Evolutionary conservation across 2,888 invertebrate species (phyloP).

Genomic region (Morinoia aosen): DNA sequence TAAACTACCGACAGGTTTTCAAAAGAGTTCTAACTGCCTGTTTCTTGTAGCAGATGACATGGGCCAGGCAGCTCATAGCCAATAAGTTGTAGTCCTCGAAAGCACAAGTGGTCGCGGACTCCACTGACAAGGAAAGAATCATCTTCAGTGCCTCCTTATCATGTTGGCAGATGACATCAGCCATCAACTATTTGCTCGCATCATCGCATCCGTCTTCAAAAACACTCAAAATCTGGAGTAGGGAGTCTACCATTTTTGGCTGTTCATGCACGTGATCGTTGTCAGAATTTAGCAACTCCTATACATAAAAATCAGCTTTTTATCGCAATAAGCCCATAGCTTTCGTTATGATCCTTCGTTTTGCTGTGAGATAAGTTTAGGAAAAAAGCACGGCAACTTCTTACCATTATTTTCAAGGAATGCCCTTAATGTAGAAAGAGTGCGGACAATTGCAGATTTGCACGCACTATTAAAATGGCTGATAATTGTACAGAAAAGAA

Average conservation of each 20-base stretch:
- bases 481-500: background rate
- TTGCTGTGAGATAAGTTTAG: background rate
- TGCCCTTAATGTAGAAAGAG: background rate
- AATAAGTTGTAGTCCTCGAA: background rate
- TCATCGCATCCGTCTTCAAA: background rate
- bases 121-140: background rate
- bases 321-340: background rate
- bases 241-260: background rate
- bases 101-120: background rate
- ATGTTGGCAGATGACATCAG: background rate
- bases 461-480: background rate
- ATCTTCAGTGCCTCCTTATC: background rate
- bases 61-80: background rate
- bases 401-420: background rate
- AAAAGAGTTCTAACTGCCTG: background rate
- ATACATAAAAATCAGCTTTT: background rate
- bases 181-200: constrained; percentile 7
- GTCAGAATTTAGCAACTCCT: background rate
- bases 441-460: background rate
- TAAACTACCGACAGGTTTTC: background rate
- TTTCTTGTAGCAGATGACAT: background rate
- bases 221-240: background rate
- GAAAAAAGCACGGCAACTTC: background rate
- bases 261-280: background rate
- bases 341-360: background rate